Conservation (phyloP, 2,113 vertebrate genomes). For the Echinops telfairi region DNA sequence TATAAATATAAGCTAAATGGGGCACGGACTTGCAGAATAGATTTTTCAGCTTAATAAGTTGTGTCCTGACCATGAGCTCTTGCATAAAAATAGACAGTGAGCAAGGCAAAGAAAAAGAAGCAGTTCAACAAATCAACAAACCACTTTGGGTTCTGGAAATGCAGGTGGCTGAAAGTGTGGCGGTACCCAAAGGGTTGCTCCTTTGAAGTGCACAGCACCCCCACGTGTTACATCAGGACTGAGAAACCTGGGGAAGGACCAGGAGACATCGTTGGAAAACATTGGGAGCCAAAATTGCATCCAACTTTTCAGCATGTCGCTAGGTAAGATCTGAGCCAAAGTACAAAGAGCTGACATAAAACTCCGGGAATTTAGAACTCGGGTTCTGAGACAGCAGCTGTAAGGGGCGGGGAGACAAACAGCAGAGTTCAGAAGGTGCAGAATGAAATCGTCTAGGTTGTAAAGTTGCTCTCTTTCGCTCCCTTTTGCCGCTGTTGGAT, state of each 20-base stretch:
- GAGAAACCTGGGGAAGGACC: conserved; percentile 21
- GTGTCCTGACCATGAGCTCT: conserved; percentile 48
- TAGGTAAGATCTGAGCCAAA: conserved; percentile 57
- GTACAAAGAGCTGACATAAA: conserved; percentile 55
- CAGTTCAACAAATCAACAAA: conserved; percentile 67
- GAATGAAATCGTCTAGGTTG: background rate
- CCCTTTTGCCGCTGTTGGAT: background rate
- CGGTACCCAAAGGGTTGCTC: conserved; percentile 21
- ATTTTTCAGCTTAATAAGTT: conserved; percentile 51
- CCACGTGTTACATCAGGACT: conserved; percentile 32
- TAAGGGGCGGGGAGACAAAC: background rate
- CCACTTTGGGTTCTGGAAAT: conserved; percentile 56
- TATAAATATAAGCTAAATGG: conserved; percentile 53
- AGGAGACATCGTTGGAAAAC: conserved; percentile 43
- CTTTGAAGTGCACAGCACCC: conserved; percentile 64
- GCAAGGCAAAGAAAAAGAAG: conserved; percentile 56
- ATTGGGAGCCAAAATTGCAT: conserved; percentile 59
- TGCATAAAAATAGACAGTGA: conserved; percentile 71
- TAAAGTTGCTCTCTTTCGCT: background rate
- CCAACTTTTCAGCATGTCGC: conserved; percentile 50
- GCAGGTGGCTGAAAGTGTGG: background rate
- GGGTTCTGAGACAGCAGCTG: background rate
- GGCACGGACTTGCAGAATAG: conserved; percentile 1
- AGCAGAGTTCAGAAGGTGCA: background rate
- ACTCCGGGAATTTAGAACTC: conserved; percentile 37